Percentiles rank a stretch among this genome's conserved stretches.
phyloP scores from a whole-genome alignment of 2,888 invertebrate species.

The Drosophila incognita region DNA sequence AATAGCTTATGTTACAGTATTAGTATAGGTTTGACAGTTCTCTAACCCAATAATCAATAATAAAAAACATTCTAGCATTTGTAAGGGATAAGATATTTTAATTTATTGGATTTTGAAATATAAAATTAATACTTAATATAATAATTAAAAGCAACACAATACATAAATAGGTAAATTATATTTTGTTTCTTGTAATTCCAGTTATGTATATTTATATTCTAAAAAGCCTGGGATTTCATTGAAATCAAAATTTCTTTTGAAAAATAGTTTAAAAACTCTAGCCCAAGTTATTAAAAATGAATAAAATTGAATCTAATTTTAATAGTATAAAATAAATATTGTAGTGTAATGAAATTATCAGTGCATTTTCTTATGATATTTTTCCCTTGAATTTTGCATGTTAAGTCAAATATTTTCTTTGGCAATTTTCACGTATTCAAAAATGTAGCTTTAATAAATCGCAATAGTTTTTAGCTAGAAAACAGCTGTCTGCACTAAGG shows the following conservation, averaged over 20 bases:
- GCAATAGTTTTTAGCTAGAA: conserved; percentile 36
- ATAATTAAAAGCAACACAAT: neutral
- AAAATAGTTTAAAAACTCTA: neutral
- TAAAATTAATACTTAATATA: neutral
- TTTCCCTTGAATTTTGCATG: neutral
- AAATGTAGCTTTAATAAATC: neutral
- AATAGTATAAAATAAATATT: neutral
- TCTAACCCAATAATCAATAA: neutral
- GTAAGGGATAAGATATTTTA: neutral
- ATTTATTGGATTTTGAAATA: neutral
- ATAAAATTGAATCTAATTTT: neutral
- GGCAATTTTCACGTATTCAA: neutral
- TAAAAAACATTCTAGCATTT: neutral
- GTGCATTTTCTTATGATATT: neutral
- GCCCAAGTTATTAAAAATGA: neutral
- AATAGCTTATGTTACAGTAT: neutral
- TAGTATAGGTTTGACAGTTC: neutral
- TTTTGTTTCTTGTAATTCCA: neutral
- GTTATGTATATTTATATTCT: neutral
- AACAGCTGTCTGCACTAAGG: conserved; percentile 27
- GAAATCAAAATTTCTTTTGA: neutral
- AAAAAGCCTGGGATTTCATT: neutral
- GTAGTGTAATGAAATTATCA: neutral
- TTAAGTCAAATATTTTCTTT: neutral
- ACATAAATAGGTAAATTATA: neutral